Evolutionary conservation across 2,888 invertebrate genomes (phyloP).

Genomic region (Gymnocheta viridis): DNA sequence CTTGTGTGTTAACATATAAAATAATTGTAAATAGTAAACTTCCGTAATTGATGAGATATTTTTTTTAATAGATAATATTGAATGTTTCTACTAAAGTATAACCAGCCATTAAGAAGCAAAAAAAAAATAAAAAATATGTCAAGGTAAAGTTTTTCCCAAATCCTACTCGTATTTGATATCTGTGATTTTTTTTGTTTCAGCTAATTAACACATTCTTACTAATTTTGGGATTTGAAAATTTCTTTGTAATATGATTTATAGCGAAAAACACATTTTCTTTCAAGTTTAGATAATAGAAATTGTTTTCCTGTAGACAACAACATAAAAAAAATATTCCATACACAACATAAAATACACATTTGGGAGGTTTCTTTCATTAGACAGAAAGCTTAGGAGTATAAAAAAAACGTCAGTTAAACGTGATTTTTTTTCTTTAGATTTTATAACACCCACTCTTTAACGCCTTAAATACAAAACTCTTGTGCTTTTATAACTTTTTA

Average conservation of each 20-base stretch:
- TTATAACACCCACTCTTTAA: slow-evolving; percentile 60
- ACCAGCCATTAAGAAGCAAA: too few relatives aligned
- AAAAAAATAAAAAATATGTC: slow-evolving; percentile 53
- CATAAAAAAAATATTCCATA: slow-evolving; percentile 22
- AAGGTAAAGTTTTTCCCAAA: slow-evolving; percentile 41
- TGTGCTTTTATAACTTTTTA: neutral
- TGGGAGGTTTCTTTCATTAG: slow-evolving; percentile 65
- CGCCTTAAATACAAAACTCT: slow-evolving; percentile 5
- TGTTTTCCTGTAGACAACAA: neutral
- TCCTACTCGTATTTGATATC: neutral
- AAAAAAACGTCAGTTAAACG: slow-evolving; percentile 53
- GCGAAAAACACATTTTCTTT: neutral
- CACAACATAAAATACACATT: slow-evolving; percentile 62
- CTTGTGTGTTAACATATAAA: too few relatives aligned
- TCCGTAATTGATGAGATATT: too few relatives aligned
- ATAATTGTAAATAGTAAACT: neutral
- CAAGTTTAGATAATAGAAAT: slow-evolving; percentile 10
- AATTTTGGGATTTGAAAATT: slow-evolving; percentile 1
- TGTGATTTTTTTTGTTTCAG: neutral
- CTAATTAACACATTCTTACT: slow-evolving; percentile 8
- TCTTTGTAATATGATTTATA: neutral
- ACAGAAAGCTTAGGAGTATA: slow-evolving; percentile 21
- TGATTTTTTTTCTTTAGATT: slow-evolving; percentile 51
- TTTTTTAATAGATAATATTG: neutral
- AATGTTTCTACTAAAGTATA: neutral